These are phyloP conservation scores for Pseudocheirus occidentalis DNA, from an alignment of 2,797 vertebrate species.

Conservation along the genomic window DNA sequence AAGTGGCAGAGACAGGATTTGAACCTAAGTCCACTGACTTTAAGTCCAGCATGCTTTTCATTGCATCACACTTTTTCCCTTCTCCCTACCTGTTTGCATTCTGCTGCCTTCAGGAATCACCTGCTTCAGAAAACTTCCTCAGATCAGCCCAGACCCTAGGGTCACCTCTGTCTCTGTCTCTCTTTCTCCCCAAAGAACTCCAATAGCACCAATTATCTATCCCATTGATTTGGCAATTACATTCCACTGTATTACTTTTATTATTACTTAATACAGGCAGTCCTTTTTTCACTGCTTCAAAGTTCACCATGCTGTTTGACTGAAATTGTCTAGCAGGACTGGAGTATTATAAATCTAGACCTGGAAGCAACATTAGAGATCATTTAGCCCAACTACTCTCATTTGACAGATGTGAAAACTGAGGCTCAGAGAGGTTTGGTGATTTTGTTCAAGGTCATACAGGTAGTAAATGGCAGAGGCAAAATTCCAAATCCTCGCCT, in stretches of 20 bases:
- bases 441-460: neutral
- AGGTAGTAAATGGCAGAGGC: neutral
- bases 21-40: too few relatives aligned
- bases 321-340: neutral
- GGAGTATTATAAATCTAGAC: neutral
- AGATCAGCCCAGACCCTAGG: neutral
- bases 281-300: neutral
- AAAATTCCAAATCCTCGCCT: neutral
- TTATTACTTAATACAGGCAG: neutral
- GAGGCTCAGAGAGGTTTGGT: neutral
- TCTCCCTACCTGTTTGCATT: neutral
- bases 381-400: neutral
- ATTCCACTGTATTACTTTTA: neutral
- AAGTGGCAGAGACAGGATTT: neutral
- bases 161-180: too few relatives aligned
- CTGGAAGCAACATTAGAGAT: neutral
- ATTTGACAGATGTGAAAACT: neutral
- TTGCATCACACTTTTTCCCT: too few relatives aligned
- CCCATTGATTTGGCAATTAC: too few relatives aligned
- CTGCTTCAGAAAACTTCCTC: neutral
- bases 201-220: neutral
- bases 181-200: fast-evolving
- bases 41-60: too few relatives aligned
- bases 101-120: neutral
- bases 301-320: neutral